Evolutionary conservation across 2,888 invertebrate genomes (phyloP), one percentile per base, ranked within the genome.

Genomic region (Acleris holmiana): DNA sequence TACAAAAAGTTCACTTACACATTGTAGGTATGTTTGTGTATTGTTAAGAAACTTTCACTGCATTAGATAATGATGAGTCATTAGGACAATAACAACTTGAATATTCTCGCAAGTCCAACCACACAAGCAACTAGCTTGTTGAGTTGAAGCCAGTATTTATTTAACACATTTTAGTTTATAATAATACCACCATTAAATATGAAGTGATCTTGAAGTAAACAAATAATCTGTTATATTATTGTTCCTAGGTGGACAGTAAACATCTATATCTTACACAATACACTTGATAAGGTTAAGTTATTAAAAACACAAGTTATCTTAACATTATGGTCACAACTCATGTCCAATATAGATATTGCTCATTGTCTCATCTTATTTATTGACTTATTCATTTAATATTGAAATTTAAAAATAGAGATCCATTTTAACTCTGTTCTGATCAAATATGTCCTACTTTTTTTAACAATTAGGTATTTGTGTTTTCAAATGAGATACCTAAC

Each of bases 271-370:
- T 60, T 65, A 50, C 60, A 35, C 40, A 59, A 59, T 61, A 55
- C 48, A 47, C 46, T 65, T 65, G 65, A 65, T 65, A 65, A 65
- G 59, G 60, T 50, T 35, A 65, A 55, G 60, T 65, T 65, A 65
- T 60, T 59, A 60, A 60, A 60, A 60, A 60, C 65, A 60, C 23
- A 18, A 55, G 55, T 60, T 65, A 65, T 65, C 65, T 53, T 48
- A n/a, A n/a, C 29, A 23, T 46, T 50, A 50, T 55, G 48, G 54
- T 49, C 51, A 71, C 71, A 71, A 73, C 74, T 71, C 74, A 71
- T 72, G 69, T 68, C 69, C 72, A 69, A 61, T 72, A 69, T 41
- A 66, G 71, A 70, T 70, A 74, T 76, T 75, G 69, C 69, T 69
- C 73, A 70, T 73, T 74, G 72, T 71, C 71, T 70, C 55, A 56